These are phyloP conservation scores for Disparrhopalites patrizii DNA, from an alignment of 2,888 invertebrate genomes.

Conservation along the genomic window DNA sequence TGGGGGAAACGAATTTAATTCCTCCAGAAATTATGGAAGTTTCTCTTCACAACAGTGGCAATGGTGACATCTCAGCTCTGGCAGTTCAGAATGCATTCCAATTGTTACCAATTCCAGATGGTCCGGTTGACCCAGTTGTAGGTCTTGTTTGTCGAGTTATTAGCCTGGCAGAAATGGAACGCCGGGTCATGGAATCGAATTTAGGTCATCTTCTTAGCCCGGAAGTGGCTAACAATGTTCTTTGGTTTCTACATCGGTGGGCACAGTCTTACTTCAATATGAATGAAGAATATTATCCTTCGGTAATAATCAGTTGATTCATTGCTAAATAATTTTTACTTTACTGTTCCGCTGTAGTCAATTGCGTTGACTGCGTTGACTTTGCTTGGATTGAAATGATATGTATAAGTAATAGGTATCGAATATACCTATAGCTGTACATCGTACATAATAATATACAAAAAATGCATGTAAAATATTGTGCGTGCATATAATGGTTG, in stretches of 20 bases:
- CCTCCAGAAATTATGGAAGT: conserved; percentile 59
- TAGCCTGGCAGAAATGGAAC: conserved; percentile 70
- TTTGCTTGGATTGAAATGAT: too few relatives aligned
- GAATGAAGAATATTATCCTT: conserved; percentile 59
- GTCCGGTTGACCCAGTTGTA: conserved; percentile 39
- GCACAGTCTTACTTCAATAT: conserved; percentile 67
- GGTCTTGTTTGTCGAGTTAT: conserved; percentile 68
- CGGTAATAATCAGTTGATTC: too few relatives aligned
- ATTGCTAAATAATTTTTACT: too few relatives aligned
- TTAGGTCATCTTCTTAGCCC: conserved; percentile 63
- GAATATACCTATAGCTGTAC: too few relatives aligned
- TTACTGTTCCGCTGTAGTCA: too few relatives aligned
- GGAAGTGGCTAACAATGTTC: conserved; percentile 60
- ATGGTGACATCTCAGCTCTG: conserved; percentile 35
- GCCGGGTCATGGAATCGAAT: conserved; percentile 66
- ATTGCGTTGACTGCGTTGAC: too few relatives aligned
- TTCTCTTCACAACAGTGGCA: conserved; percentile 21
- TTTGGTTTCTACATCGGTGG: conserved; percentile 78
- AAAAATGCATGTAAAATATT: background rate
- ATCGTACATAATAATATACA: conserved; percentile 1
- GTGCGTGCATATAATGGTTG: background rate
- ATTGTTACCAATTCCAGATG: conserved; percentile 35
- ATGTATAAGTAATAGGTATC: too few relatives aligned
- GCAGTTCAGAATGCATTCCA: conserved; percentile 43
- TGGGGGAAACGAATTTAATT: conserved; percentile 64